These are phyloP conservation scores for Atherinomorus stipes DNA, from an alignment of 2,113 vertebrate genomes.

Conservation along the genomic window DNA sequence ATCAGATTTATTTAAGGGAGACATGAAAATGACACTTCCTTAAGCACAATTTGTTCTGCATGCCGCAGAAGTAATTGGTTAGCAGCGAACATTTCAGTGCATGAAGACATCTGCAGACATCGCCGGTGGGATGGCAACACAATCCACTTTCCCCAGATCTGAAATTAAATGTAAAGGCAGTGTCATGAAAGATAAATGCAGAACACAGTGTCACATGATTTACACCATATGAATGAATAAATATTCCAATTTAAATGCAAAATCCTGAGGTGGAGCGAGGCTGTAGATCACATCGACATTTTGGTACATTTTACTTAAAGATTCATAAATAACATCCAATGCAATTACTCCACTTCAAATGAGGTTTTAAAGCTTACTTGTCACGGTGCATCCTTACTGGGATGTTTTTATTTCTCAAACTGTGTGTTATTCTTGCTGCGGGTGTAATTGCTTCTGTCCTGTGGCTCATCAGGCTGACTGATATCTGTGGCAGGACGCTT, in stretches of 20 bases:
- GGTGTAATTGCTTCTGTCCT: slow-evolving; percentile 82
- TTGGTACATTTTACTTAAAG: slow-evolving; percentile 58
- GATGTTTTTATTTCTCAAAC: slow-evolving; percentile 82
- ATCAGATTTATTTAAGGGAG: slow-evolving; percentile 41
- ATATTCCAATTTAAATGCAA: slow-evolving; percentile 86
- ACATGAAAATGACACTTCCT: slow-evolving; percentile 52
- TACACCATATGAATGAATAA: slow-evolving; percentile 71
- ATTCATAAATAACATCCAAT: slow-evolving; percentile 78
- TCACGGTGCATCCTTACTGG: slow-evolving; percentile 66
- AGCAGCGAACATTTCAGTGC: slow-evolving; percentile 44
- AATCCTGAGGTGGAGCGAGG: slow-evolving; percentile 59
- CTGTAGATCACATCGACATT: slow-evolving; percentile 75
- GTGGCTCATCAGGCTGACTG: slow-evolving; percentile 80
- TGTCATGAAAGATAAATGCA: slow-evolving; percentile 69
- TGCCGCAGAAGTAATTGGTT: slow-evolving; percentile 40
- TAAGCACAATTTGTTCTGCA: slow-evolving; percentile 49
- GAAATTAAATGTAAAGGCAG: slow-evolving; percentile 56
- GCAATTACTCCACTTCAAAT: slow-evolving; percentile 80
- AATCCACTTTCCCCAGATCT: slow-evolving; percentile 56
- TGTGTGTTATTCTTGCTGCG: slow-evolving; percentile 77
- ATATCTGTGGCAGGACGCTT: slow-evolving; percentile 69
- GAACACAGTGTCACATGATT: slow-evolving; percentile 68
- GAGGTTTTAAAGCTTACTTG: slow-evolving; percentile 76
- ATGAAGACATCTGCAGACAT: slow-evolving; percentile 51
- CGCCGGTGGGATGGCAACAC: slow-evolving; percentile 47